Evolutionary conservation across 2,113 vertebrate species (phyloP), one percentile per base, ranked within the genome.

Genomic region (Conger conger): DNA sequence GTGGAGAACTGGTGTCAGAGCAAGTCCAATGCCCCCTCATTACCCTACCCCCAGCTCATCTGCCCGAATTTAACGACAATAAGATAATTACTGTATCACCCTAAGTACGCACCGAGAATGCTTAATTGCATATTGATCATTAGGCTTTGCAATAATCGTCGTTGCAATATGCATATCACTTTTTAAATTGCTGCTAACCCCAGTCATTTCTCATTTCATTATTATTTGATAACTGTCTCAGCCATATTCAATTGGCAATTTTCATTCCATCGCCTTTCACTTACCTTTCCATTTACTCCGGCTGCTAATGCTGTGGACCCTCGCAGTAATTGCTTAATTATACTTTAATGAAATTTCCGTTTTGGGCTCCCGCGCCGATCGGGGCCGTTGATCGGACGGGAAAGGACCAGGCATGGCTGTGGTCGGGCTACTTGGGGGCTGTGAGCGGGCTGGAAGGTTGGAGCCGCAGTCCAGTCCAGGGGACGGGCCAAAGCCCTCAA

Each of bases 101-200:
- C 68, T 73, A 73, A 33, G n/a, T 73, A 73, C 68, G 33, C 68
- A 73, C 27, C 15, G n/a, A 73, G 68, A 73, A 73, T 33, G 68
- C n/a, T 73, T 73, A 73, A 33, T 73, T 73, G n/a, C 27, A 73
- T 73, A 73, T 73, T 73, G 68, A 73, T 73, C 68, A 73, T 73
- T 73, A 73, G 68, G 9, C 68, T 30, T 33, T 30, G 30, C 9
- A 73, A 73, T 33, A 73, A 73, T 73, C 68, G 30, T 73, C 68
- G 11, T 73, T 73, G 7, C 33, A n/a, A 73, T 27, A 73, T 27
- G 27, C 27, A 13, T 73, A 73, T 73, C 11, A 73, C n/a, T 11
- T 73, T 73, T 73, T 30, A 73, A 73, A 73, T 33, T 73, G 68
- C 68, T 33, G n/a, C 27, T 73, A 73, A 73, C 68, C 68, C 63